Evolutionary conservation across 2,888 invertebrate species (phyloP), one percentile per base, ranked within the genome.

Genomic region (Gisinianus flammeolus): DNA sequence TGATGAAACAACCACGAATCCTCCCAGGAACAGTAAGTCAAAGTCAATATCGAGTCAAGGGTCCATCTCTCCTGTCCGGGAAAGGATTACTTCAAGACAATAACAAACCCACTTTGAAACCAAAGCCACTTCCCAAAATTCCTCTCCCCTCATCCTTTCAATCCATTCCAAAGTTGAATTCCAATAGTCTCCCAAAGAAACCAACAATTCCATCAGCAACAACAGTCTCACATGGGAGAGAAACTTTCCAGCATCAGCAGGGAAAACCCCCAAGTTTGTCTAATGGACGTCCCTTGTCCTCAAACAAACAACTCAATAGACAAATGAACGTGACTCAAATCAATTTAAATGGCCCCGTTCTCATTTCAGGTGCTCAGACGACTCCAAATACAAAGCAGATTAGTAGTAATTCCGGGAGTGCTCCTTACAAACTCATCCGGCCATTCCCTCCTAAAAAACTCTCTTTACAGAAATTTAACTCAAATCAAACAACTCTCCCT

Each of bases 261-360:
- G 44, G 44, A 44, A 44, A 44, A 44, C 44, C 44, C 44, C 19
- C 44, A 44, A 44, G 12, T 19, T 44, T 44, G n/a, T 44, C 44
- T 44, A 35, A 12, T 35, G 12, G 6, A 35, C 5, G 35, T 35
- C 12, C 35, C 5, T 8, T 35, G 35, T 12, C 5, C 12, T 35
- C 35, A 35, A 35, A 35, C 35, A 35, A 71, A 30, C 30, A 28
- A 30, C 8, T 56, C 28, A 54, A 28, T 56, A n/a, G 30, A 16
- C 35, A 2, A 12, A 56, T 30, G 71, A 71, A 71, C 56, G 71
- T 71, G 54, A 71, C 71, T 30, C 56, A 71, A 56, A 71, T 71
- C 4, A 24, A 52, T 35, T 19, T n/a, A 56, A 28, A 26, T 3
- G 19, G n/a, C 3, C n/a, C 44, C 4, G 16, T 22, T 12, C 30